Evolutionary conservation across 1,140 invertebrate genomes (phyloP), one percentile per base, ranked within the genome.

Genomic region (Cherax destructor): DNA sequence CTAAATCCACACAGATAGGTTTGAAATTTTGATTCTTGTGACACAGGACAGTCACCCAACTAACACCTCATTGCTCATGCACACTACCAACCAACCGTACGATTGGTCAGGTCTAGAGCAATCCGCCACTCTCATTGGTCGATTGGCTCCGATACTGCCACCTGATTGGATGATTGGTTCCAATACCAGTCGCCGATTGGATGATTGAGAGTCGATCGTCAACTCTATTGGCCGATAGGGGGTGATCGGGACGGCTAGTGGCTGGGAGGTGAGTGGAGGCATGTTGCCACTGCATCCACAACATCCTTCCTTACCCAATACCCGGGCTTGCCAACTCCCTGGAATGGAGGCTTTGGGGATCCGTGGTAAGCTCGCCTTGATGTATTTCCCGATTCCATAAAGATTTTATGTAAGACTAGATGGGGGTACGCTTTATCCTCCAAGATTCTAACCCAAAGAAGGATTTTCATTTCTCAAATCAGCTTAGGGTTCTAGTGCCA

Each of bases 41-140:
- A 91, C 88, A 79, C 88, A 78, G 88, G 88, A 91, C 88, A 85
- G 88, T 80, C 88, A 83, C 49, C 83, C 83, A 91, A 91, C 88
- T 91, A 91, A 86, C 88, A 91, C 88, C 88, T 91, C 88, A 91
- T 91, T 91, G 88, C 88, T 91, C 88, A 91, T 91, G 88, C 88
- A 91, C 88, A 79, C 88, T 80, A 72, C 88, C 88, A 91, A 65
- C 88, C 88, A 91, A 91, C 88, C 88, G 88, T 91, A 91, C 88
- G 88, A 91, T 91, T 91, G 88, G 88, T 91, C 88, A 78, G 88
- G 83, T 85, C 74, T 79, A 85, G 74, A 86, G 88, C 88, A 86
- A 91, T 91, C 83, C 88, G 88, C 83, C 88, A 86, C 88, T 78
- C 88, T 86, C 88, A 91, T 91, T 91, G 88, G 88, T 80, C 88